phyloP scores from a whole-genome alignment of 2,888 invertebrate species.

The Celastrina argiolus region DNA sequence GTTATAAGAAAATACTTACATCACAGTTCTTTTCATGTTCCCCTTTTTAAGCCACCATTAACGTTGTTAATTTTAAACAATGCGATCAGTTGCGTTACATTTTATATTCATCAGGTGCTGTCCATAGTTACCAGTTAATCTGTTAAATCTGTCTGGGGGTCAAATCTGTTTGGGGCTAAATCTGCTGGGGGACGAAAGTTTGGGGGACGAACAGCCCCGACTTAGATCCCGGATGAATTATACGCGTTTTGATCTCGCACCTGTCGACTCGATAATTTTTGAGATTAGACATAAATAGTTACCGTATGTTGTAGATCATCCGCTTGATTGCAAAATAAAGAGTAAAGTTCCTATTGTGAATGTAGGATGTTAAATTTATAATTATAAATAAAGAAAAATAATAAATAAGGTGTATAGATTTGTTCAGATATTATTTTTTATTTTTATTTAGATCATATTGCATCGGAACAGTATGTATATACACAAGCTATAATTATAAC shows the following conservation, averaged over 20 bases:
- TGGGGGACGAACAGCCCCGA: conserved; percentile 32
- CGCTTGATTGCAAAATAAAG: background rate
- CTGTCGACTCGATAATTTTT: conserved; percentile 38
- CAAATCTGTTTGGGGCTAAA: conserved; percentile 36
- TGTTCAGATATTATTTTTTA: background rate
- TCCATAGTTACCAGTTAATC: conserved; percentile 41
- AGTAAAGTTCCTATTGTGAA: too few relatives aligned
- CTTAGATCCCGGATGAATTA: conserved; percentile 36
- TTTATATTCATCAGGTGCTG: conserved; percentile 40
- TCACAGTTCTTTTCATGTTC: background rate
- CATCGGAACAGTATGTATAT: too few relatives aligned
- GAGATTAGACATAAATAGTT: conserved; percentile 38
- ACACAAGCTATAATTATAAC: background rate
- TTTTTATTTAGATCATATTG: background rate
- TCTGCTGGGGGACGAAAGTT: conserved; percentile 34
- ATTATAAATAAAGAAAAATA: too few relatives aligned
- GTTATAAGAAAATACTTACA: background rate
- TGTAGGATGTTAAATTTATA: too few relatives aligned
- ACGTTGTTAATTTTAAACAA: conserved; percentile 29
- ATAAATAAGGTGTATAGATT: too few relatives aligned
- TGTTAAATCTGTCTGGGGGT: conserved; percentile 45
- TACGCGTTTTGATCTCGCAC: conserved; percentile 39
- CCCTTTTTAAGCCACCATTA: background rate
- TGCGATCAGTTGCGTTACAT: conserved; percentile 36
- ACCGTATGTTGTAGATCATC: conserved; percentile 13